A percentile compares a stretch with the other conserved stretches of the same genome.
phyloP scores from a whole-genome alignment of 2,888 invertebrate genomes.

The Physocephala rufipes region DNA sequence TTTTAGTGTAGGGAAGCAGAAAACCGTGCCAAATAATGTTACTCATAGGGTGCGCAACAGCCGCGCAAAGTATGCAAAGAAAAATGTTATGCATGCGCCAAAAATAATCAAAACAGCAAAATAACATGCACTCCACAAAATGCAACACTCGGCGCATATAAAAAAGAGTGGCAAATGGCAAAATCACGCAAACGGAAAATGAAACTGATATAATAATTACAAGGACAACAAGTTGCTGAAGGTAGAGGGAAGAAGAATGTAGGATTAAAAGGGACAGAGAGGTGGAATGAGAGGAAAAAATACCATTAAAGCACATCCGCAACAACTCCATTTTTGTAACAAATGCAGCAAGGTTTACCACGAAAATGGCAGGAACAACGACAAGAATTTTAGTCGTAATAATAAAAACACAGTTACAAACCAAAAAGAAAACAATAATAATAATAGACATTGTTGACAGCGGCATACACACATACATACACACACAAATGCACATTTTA shows the following conservation, averaged over 20 bases:
- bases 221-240: not conserved
- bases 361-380: slow-evolving; percentile 25
- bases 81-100: too few species aligned
- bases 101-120: too few species aligned
- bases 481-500: not conserved
- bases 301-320: too few species aligned
- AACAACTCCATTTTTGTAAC: too few species aligned
- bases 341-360: too few species aligned
- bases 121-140: not conserved
- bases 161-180: too few species aligned
- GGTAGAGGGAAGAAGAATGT: not conserved
- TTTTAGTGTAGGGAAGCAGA: not conserved
- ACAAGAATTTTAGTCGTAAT: not conserved
- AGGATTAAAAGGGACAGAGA: not conserved
- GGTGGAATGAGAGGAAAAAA: slow-evolving; percentile 4
- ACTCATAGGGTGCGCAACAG: not conserved
- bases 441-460: too few species aligned
- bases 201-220: too few species aligned
- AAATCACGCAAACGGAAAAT: too few species aligned
- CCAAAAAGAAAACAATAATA: too few species aligned
- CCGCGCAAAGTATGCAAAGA: not conserved
- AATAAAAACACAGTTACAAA: not conserved
- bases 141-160: too few species aligned
- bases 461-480: not conserved
- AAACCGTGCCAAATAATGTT: not conserved